These are phyloP conservation scores for Cremastinae sp. DNA, from an alignment of 2,888 invertebrate species.

Conservation along the genomic window DNA sequence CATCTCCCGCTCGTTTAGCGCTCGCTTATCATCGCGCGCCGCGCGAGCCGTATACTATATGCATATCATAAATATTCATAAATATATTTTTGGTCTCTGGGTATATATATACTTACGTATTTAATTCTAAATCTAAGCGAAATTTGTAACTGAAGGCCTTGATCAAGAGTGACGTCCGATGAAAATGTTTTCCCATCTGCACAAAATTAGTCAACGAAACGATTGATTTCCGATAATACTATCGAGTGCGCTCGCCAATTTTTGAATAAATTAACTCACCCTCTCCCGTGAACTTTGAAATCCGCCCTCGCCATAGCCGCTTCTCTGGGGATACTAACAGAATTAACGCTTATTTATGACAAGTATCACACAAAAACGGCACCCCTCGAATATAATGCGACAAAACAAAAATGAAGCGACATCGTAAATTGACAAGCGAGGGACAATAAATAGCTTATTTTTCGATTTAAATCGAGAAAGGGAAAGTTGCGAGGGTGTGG, in stretches of 20 bases:
- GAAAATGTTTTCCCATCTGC: slow-evolving; percentile 96
- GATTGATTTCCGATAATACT: not conserved
- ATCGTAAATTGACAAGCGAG: not conserved
- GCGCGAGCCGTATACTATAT: too few relatives aligned
- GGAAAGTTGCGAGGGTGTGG: not conserved
- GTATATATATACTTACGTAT: slow-evolving; percentile 89
- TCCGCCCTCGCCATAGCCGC: slow-evolving; percentile 81
- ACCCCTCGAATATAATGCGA: not conserved
- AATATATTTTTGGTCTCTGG: slow-evolving; percentile 20
- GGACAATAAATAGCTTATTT: not conserved
- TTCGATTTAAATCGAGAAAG: not conserved
- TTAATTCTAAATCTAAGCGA: slow-evolving; percentile 96
- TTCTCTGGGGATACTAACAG: slow-evolving; percentile 76
- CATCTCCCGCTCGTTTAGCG: too few relatives aligned
- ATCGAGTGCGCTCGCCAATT: not conserved
- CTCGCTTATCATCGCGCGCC: too few relatives aligned
- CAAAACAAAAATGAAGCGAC: slow-evolving; percentile 5
- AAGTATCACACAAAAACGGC: not conserved
- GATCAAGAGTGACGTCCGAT: slow-evolving; percentile 96
- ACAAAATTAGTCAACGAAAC: slow-evolving; percentile 75
- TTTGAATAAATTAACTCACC: slow-evolving; percentile 79
- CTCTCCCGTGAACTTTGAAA: slow-evolving; percentile 81
- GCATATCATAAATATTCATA: too few relatives aligned
- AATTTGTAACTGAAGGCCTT: slow-evolving; percentile 98
- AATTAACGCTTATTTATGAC: slow-evolving; percentile 48